phyloP scores from a whole-genome alignment of 2,888 invertebrate genomes.

The Apodemia duryi region DNA sequence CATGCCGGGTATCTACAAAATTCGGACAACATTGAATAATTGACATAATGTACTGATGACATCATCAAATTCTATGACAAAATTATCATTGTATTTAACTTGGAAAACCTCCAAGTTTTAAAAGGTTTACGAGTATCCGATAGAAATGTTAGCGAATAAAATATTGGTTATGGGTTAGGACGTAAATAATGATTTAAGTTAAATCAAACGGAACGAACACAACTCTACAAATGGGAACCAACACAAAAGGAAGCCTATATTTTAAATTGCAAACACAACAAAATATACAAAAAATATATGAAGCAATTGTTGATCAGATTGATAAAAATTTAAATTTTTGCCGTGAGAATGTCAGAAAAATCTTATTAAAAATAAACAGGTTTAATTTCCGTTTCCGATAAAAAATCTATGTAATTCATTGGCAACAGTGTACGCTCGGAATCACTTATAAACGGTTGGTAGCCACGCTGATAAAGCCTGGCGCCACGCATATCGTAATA shows the following conservation, averaged over 20 bases:
- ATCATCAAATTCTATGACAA: too few relatives aligned
- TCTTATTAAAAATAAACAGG: background rate
- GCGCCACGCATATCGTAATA: slow-evolving; percentile 50
- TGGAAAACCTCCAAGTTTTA: background rate
- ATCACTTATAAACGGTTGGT: slow-evolving; percentile 55
- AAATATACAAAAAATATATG: background rate
- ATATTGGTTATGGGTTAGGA: background rate
- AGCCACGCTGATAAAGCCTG: slow-evolving; percentile 44
- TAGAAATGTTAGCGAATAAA: too few relatives aligned
- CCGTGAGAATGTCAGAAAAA: background rate
- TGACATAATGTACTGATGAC: too few relatives aligned
- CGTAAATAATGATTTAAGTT: too few relatives aligned
- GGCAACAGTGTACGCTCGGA: slow-evolving; percentile 39
- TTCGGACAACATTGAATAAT: too few relatives aligned
- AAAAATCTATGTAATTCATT: background rate
- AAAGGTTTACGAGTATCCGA: background rate
- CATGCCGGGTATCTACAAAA: too few relatives aligned
- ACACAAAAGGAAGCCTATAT: background rate
- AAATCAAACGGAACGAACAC: background rate
- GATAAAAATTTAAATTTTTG: background rate
- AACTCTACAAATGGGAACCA: background rate
- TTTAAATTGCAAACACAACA: background rate
- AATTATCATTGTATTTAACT: background rate
- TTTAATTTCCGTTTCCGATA: slow-evolving; percentile 4
- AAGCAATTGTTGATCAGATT: background rate